A percentile compares a stretch with the other conserved stretches of the same genome.
Conservation (phyloP, 2,797 vertebrate species). For the Halcyon badia region DNA sequence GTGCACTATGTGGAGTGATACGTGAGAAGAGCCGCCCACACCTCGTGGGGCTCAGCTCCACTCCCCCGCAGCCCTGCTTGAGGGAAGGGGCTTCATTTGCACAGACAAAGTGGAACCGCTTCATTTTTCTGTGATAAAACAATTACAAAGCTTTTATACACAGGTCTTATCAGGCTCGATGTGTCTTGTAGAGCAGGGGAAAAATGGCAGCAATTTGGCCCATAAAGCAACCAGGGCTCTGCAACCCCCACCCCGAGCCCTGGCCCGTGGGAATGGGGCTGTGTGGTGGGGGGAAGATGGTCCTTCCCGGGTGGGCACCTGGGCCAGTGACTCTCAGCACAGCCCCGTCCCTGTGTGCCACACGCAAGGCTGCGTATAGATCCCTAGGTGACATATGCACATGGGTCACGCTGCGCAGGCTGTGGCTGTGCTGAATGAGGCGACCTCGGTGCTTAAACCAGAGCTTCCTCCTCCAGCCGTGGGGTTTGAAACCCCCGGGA, state of each 20-base stretch:
- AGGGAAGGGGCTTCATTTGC: not conserved
- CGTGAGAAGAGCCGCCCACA: rapidly evolving
- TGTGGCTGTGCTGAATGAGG: rapidly evolving
- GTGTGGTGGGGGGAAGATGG: not conserved
- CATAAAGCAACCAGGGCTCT: rapidly evolving
- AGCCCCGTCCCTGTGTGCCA: rapidly evolving
- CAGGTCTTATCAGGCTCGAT: not conserved
- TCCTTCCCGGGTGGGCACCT: not conserved
- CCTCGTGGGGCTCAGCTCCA: not conserved
- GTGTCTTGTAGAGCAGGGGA: not conserved
- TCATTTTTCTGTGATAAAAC: constrained; percentile 4
- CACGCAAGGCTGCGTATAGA: rapidly evolving
- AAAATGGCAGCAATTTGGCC: not conserved
- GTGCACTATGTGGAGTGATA: rapidly evolving
- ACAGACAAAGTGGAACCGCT: not conserved
- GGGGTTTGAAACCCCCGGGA: not conserved
- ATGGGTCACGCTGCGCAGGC: rapidly evolving
- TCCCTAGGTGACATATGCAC: rapidly evolving
- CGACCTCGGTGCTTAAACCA: rapidly evolving
- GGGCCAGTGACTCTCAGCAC: not conserved
- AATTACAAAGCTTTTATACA: not conserved
- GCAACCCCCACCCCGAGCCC: not conserved
- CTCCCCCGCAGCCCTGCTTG: not conserved
- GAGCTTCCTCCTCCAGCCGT: not conserved
- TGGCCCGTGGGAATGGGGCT: not conserved